Percentiles rank a stretch among this genome's conserved stretches.
These are phyloP conservation scores for Pterocles orientalis DNA, from an alignment of 2,113 vertebrate genomes.

Conservation along the genomic window DNA sequence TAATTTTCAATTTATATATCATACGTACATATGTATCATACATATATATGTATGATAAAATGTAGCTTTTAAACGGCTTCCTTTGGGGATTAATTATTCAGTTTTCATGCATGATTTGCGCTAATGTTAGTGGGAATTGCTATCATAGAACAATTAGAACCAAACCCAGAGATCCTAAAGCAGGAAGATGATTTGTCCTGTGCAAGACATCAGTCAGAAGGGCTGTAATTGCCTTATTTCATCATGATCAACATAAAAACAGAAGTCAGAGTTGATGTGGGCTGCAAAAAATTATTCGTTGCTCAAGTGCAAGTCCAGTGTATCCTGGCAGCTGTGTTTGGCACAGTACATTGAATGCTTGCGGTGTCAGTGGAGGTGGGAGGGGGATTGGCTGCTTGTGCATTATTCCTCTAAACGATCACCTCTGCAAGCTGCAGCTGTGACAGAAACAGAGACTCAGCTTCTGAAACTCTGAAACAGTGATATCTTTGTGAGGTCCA, in stretches of 20 bases:
- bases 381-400: background rate
- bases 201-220: background rate
- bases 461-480: background rate
- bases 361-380: background rate
- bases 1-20: background rate
- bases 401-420: background rate
- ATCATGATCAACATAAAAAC: background rate
- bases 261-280: background rate
- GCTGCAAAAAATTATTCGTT: background rate
- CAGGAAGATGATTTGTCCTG: background rate
- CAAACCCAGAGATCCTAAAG: background rate
- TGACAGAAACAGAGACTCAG: background rate
- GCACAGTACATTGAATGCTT: background rate
- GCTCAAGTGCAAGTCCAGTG: background rate
- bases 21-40: background rate
- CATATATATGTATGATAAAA: background rate
- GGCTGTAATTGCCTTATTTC: background rate
- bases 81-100: background rate
- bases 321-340: background rate
- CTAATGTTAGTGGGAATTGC: background rate
- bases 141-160: background rate
- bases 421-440: background rate
- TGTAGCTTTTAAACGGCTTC: background rate
- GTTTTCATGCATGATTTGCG: conserved; percentile 16
- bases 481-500: background rate